Base-by-base conservation (phyloP, 2,797 vertebrate genomes). In the Sebastes diaconus region DNA sequence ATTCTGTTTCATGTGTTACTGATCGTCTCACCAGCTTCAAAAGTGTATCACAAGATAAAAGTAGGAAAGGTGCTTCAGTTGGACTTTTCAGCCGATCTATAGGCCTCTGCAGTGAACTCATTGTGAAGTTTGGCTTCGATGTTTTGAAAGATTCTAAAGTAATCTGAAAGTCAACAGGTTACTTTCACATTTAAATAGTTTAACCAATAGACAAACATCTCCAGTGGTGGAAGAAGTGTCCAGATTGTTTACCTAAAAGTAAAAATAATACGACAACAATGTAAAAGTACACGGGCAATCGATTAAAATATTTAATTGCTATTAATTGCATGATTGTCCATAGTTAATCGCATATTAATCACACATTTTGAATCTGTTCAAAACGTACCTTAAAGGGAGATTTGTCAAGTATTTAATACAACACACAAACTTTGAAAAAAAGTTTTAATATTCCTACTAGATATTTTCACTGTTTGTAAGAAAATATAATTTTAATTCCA, bases 1-100 rank as follows among this genome's bases (percentile, higher is more conserved):
- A 83, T 85, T 81, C 68, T 55, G 68, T 80, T 84, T 92, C 81
- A 86, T 73, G 82, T 89, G 63, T 77, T n/a, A 18, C 50, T 73
- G 13, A 68, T 66, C 13, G 4, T 77, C 67, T 63, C 57, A 18
- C 11, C 39, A 55, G 11, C 63, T 82, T 82, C 64, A 79, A 61
- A 87, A 75, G 64, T 42, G 8, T 36, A 29, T 46, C 22, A 5
- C 18, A 74, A 74, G 73, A 84, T 85, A 77, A 84, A 77, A 87
- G 68, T 20, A 34, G 3, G 6, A 46, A 27, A 61, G 66, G 7
- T 36, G 13, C 16, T 75, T 77, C 46, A 50, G 7, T 10, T 68
- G 61, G 29, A 52, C 58, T 66, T 78, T 27, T 58, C 36, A 67
- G 55, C 10, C 16, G 14, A 42, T 14, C 4, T 24, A 36, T 24